Evolutionary conservation across 2,888 invertebrate genomes (phyloP), one percentile per base, ranked within the genome.

Genomic region (Mamestra brassicae): DNA sequence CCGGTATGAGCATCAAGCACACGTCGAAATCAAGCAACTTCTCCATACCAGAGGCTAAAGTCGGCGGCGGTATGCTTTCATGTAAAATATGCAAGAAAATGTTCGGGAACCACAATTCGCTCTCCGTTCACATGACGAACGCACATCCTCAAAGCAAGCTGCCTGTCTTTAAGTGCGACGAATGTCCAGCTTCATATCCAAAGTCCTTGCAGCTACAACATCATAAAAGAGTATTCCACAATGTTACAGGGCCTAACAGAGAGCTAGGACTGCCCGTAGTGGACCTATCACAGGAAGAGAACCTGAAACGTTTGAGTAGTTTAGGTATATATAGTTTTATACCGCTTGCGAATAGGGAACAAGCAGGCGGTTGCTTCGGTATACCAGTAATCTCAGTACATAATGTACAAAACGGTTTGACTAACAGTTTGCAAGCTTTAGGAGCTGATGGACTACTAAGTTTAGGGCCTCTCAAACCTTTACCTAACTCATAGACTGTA

Each of bases 241-340:
- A 96, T 80, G 94, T 95, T 2, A 89, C 92, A 0, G 96, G 96
- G 2, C 92, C 95, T 2, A 94, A 95, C 76, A 91, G 95, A 74
- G 98, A 98, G 88, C 93, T 98, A 74, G 98, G 98, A 0, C 93
- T 98, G 85, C 98, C 98, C 0, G 97, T 98, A 1, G 97, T 98
- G 0, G 98, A 98, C 89, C 91, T 98, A 45, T 97, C 97, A 64
- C 97, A 97, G 76, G 97, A 97, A 13, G 97, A 97, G 17, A 97
- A 97, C 42, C 92, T 98, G 67, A 97, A 97, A 85, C 97, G 97
- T 84, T 94, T 98, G 15, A 97, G 97, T 80, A 97, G 93, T 89
- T 94, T 98, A 88, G 98, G 98, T 60, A 98, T 98, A 80, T 97
- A 97, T 88, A 98, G 97, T 94, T 98, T 97, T 92, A 98, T 98